Evolutionary conservation across 2,888 invertebrate genomes (phyloP), one percentile per base, ranked within the genome.

Genomic region (Hemicrepidius hirtus): DNA sequence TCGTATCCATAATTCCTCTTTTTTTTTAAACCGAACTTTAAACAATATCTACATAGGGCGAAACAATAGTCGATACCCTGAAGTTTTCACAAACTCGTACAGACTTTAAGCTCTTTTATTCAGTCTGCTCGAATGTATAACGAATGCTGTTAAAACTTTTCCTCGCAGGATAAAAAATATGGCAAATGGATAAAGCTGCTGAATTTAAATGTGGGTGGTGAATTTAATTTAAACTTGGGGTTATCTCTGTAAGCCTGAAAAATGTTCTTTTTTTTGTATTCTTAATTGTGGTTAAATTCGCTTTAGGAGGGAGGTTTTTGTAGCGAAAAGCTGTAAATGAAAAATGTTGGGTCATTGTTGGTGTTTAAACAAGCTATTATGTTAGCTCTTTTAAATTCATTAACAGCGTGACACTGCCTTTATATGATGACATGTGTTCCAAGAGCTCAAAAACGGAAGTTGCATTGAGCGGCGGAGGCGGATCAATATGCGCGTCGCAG

Each of bases 401-500:
- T 57, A 57, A 35, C 10, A 10, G 9, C 57, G 32, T 53, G 24
- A 28, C 53, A 53, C 28, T 53, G 53, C 28, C 32, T 53, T 53
- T 53, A 32, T 24, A 5, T 5, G 3, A 24, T 28, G 20, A n/a
- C n/a, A 40, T 35, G 57, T 57, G 57, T 57, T 57, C 37, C 18
- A 40, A 40, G 35, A 57, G 57, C 35, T 37, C 57, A 37, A 57
- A 40, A 37, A 57, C 57, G 57, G 57, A 57, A 57, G 57, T 57
- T 57, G 35, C 57, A 57, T 35, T 57, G 57, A 57, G 28, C 57
- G 57, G 13, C 12, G 35, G 37, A 40, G 57, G 35, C 6, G 57
- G 57, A 57, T 57, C 57, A 57, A 57, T 57, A 57, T 57, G 37
- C 57, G 57, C 57, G 57, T 57, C 57, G 35, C 57, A 35, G 57